Evolutionary conservation across 2,113 vertebrate species (phyloP), one percentile per base, ranked within the genome.

Genomic region (Condylura cristata): DNA sequence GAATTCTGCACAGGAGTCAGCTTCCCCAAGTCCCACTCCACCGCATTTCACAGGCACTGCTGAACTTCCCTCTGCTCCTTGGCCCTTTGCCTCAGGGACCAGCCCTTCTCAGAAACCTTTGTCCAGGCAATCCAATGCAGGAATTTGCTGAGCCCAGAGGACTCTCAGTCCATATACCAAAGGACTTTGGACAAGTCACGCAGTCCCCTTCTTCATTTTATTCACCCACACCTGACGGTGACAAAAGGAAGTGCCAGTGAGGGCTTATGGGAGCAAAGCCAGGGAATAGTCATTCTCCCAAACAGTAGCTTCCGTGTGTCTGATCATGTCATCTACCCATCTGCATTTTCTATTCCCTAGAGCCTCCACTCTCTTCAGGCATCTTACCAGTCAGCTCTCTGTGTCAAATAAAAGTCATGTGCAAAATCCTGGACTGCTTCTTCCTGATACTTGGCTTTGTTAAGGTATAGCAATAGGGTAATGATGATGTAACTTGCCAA

Each of bases 261-360:
- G 37, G 9, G 39, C 2, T 26, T 24, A 18, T 34, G 14, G 37
- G 74, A 79, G 61, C 60, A 74, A 71, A 81, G 22, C 5, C 13
- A 48, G 63, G 39, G 53, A 24, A 16, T n/a, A 32, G 20, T 51
- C 44, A 41, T 65, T 85, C 82, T 53, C 72, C 12, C 12, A 51
- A 9, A 63, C 32, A 71, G 82, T 72, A 30, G 51, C 65, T 44
- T 71, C 11, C 0, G 9, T 26, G 46, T 2, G 2, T 56, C 39
- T 46, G 72, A 48, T 39, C 51, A 60, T 0, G 0, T 28, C 16
- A 0, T 13, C 37, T 13, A n/a, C 72, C 7, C 7, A 58, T 37
- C 71, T 78, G 75, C 11, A 2, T 22, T n/a, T 18, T 6, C n/a
- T 4, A 41, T 5, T 84, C 28, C 37, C 75, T 11, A 32, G 48